Evolutionary conservation across 2,888 invertebrate genomes (phyloP).

Genomic region (Zhuqinia jingwanae): DNA sequence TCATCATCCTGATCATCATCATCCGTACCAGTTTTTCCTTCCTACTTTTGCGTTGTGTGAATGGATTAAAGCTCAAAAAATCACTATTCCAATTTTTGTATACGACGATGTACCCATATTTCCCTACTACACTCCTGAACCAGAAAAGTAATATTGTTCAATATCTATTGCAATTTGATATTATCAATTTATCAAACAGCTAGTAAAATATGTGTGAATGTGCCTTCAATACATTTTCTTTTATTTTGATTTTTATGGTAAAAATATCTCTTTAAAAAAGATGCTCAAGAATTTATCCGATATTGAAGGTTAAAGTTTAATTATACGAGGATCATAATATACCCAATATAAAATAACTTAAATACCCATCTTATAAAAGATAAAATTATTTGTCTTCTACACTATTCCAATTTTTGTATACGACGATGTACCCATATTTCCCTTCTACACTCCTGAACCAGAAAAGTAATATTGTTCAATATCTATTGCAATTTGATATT

Average conservation of each 20-base stretch:
- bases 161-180: not conserved
- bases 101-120: not conserved
- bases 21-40: conserved; percentile 2
- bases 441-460: not conserved
- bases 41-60: conserved; percentile 7
- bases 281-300: too few species aligned
- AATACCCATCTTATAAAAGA: too few species aligned
- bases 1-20: not conserved
- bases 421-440: not conserved
- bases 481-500: not conserved
- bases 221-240: too few species aligned
- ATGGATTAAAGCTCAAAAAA: conserved; percentile 26
- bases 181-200: too few species aligned
- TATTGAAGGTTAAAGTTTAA: too few species aligned
- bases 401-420: conserved; percentile 1
- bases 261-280: too few species aligned
- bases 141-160: not conserved
- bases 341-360: too few species aligned
- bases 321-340: too few species aligned
- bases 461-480: conserved; percentile 10
- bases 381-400: too few species aligned
- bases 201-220: too few species aligned
- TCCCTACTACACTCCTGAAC: not conserved
- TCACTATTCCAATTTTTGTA: conserved; percentile 3
- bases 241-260: too few species aligned